These are phyloP conservation scores for Trachelipus rathkii DNA, from an alignment of 1,140 invertebrate species.

Conservation along the genomic window DNA sequence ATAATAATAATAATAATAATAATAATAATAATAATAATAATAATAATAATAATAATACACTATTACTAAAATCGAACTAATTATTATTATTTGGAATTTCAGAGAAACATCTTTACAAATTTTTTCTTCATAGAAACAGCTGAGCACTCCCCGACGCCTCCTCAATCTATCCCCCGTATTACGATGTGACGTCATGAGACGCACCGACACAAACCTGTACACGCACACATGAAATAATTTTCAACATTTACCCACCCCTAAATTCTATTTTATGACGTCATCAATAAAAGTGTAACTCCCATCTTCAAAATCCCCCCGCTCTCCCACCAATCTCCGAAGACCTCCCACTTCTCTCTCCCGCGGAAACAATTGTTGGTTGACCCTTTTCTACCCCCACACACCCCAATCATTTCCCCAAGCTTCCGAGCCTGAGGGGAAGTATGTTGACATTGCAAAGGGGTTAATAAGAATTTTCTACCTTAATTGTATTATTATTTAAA, in stretches of 20 bases:
- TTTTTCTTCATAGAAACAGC: background rate
- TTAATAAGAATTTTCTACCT: background rate
- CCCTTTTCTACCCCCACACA: background rate
- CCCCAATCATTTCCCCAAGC: background rate
- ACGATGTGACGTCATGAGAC: no score
- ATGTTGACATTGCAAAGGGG: conserved; percentile 11
- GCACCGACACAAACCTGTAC: no score
- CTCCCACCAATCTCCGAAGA: background rate
- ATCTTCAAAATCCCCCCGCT: background rate
- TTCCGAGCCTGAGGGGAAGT: conserved; percentile 4
- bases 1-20: background rate
- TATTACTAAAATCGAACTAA: background rate
- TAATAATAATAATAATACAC: background rate
- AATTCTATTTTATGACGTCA: background rate
- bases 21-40: conserved; percentile 2
- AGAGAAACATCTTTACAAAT: background rate
- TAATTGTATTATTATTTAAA: no score
- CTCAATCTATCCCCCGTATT: background rate
- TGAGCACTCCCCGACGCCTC: background rate
- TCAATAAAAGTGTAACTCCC: background rate
- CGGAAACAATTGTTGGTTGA: conserved; percentile 1
- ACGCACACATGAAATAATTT: no score
- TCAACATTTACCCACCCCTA: background rate
- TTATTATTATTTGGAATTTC: no score
- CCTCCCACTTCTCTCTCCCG: background rate